phyloP scores from a whole-genome alignment of 2,113 vertebrate species.

The Rutilus rutilus region DNA sequence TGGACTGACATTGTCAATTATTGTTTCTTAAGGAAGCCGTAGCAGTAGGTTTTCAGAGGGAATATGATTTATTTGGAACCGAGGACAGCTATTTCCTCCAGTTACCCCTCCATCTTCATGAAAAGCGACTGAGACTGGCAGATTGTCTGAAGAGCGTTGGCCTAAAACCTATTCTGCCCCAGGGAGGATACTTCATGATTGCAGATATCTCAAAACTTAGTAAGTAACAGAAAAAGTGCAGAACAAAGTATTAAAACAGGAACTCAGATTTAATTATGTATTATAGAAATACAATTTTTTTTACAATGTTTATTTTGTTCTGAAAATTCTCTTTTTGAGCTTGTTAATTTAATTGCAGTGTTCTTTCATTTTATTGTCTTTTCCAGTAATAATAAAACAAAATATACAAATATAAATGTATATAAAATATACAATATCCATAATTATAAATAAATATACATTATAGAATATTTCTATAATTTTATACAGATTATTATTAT shows the following conservation, averaged over 20 bases:
- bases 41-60: slow-evolving; percentile 82
- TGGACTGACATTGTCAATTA: background rate
- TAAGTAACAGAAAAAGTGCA: slow-evolving; percentile 70
- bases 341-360: background rate
- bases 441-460: background rate
- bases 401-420: too few relatives aligned
- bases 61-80: slow-evolving; percentile 75
- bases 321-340: background rate
- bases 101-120: slow-evolving; percentile 75
- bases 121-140: slow-evolving; percentile 79
- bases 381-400: too few relatives aligned
- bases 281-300: background rate
- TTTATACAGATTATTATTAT: background rate
- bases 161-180: slow-evolving; percentile 82
- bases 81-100: slow-evolving; percentile 89
- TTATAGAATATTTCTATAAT: background rate
- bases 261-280: background rate
- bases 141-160: slow-evolving; percentile 79
- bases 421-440: too few relatives aligned
- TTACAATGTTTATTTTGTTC: background rate
- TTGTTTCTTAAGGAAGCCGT: slow-evolving; percentile 82
- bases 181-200: slow-evolving; percentile 92
- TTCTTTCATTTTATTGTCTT: background rate
- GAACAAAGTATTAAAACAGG: background rate
- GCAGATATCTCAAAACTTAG: slow-evolving; percentile 87